These are phyloP conservation scores for Ethmia dodecea DNA, from an alignment of 2,888 invertebrate genomes.

Conservation along the genomic window DNA sequence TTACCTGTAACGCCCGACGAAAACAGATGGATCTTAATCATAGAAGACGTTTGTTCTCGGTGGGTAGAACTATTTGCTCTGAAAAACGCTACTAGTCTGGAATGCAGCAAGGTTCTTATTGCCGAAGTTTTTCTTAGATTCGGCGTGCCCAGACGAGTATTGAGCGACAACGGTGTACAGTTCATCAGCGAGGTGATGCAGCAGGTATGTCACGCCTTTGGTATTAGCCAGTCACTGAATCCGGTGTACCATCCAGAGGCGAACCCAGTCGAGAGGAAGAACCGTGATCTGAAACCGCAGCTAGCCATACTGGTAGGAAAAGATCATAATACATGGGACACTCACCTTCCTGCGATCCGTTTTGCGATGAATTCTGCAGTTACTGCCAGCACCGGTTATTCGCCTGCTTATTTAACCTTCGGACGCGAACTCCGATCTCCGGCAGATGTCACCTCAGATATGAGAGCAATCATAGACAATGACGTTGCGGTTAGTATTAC, in stretches of 20 bases:
- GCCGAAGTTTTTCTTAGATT: constrained; percentile 16
- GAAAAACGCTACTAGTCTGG: constrained; percentile 13
- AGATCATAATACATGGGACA: constrained; percentile 21
- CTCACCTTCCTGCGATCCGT: constrained; percentile 20
- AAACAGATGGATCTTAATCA: no score
- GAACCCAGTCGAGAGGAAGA: constrained; percentile 32
- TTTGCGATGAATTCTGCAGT: constrained; percentile 25
- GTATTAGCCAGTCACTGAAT: constrained; percentile 17
- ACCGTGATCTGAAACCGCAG: constrained; percentile 29
- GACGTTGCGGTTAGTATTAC: constrained; percentile 17
- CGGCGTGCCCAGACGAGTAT: constrained; percentile 16
- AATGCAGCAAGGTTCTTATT: constrained; percentile 11
- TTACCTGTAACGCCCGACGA: no score
- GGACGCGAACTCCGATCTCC: constrained; percentile 23
- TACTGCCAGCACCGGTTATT: constrained; percentile 16
- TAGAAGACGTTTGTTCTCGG: no score
- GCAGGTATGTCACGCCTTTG: constrained; percentile 8
- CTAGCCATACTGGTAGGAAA: constrained; percentile 22
- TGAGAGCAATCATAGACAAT: constrained; percentile 6
- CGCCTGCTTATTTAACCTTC: constrained; percentile 26
- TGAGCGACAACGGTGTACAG: constrained; percentile 19
- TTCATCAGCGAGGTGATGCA: constrained; percentile 21
- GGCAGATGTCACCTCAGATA: constrained; percentile 14
- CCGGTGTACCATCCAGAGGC: constrained; percentile 33
- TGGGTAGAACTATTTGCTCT: constrained; percentile 19